phyloP scores from a whole-genome alignment of 2,113 vertebrate species.

The Chionis minor region DNA sequence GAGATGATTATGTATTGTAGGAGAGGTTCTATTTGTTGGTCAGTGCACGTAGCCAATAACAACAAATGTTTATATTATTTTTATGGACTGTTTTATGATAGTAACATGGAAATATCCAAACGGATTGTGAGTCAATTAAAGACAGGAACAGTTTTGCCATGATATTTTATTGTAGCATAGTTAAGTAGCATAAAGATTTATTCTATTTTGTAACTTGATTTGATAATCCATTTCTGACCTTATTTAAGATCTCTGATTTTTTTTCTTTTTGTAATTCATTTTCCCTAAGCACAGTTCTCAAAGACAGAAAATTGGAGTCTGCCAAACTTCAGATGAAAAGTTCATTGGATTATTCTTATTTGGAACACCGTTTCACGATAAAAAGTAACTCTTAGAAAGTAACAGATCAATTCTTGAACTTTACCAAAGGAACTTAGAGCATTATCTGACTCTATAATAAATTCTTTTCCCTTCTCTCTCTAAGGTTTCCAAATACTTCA shows the following conservation, averaged over 20 bases:
- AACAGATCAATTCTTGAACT: background rate
- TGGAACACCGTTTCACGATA: background rate
- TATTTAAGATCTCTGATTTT: background rate
- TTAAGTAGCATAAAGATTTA: background rate
- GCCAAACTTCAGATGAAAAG: background rate
- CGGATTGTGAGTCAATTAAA: background rate
- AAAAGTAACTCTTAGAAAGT: background rate
- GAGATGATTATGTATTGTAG: background rate
- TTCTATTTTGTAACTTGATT: background rate
- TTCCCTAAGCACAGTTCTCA: background rate
- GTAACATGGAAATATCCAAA: background rate
- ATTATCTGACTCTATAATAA: background rate
- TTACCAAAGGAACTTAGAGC: background rate
- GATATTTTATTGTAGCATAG: background rate
- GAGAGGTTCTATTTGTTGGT: background rate
- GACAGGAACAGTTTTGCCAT: background rate
- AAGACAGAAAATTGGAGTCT: background rate
- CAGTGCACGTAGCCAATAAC: background rate
- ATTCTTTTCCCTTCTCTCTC: background rate
- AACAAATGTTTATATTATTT: background rate
- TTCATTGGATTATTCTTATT: background rate
- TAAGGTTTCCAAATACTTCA: background rate
- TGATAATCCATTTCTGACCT: background rate
- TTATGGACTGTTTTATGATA: background rate
- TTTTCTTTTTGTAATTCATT: background rate